phyloP scores from a whole-genome alignment of 2,113 vertebrate genomes.

The Megatriorchis doriae region DNA sequence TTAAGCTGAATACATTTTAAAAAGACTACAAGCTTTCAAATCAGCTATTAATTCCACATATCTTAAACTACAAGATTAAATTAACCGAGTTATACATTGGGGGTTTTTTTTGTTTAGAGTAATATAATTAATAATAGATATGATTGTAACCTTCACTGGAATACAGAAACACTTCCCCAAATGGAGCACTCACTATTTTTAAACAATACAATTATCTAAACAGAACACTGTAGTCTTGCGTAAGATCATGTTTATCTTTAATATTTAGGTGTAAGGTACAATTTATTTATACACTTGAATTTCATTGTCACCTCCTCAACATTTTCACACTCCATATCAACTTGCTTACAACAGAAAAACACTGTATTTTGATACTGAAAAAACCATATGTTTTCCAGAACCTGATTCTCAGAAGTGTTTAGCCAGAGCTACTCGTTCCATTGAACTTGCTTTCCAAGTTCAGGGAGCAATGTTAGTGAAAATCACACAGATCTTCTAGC shows the following conservation, averaged over 20 bases:
- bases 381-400: neutral
- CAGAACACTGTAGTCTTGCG: neutral
- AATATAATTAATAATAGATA: neutral
- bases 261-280: neutral
- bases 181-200: neutral
- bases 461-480: neutral
- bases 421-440: neutral
- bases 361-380: neutral
- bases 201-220: neutral
- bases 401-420: neutral
- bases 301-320: constrained; percentile 19
- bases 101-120: neutral
- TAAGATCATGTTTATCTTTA: neutral
- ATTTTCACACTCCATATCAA: neutral
- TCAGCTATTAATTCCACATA: neutral
- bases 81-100: neutral
- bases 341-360: constrained; percentile 19
- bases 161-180: neutral
- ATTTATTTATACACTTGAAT: constrained; percentile 12
- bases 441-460: neutral
- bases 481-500: neutral
- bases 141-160: neutral
- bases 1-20: neutral
- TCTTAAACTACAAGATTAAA: neutral
- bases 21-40: neutral